These are phyloP conservation scores for Typhlichthys eigenmanni DNA, from an alignment of 2,797 vertebrate genomes.

Conservation along the genomic window DNA sequence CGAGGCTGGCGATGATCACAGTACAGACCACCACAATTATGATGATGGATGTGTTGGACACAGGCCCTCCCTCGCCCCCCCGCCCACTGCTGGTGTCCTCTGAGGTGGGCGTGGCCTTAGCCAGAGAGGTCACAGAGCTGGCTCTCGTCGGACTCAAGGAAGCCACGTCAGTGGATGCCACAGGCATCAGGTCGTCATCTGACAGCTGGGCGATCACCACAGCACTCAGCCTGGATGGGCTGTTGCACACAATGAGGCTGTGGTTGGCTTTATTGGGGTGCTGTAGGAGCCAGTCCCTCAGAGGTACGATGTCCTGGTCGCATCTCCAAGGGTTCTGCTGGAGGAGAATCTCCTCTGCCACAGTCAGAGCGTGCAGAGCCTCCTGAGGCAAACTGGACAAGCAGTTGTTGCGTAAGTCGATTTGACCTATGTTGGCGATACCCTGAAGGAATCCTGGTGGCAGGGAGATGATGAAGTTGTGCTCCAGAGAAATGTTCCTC, in stretches of 20 bases:
- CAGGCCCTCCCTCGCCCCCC: conserved; percentile 1
- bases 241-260: conserved; percentile 74
- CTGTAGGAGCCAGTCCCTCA: conserved; percentile 81
- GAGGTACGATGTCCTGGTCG: conserved; percentile 81
- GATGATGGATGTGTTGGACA: conserved; percentile 49
- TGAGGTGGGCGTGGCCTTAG: conserved; percentile 51
- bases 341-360: conserved; percentile 76
- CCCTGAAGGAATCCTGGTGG: conserved; percentile 77
- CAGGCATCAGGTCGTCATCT: conserved; percentile 42
- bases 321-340: conserved; percentile 92
- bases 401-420: conserved; percentile 88
- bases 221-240: conserved; percentile 67
- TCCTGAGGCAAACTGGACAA: conserved; percentile 78
- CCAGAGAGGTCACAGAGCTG: conserved; percentile 53
- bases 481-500: conserved; percentile 88
- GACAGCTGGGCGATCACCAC: conserved; percentile 64
- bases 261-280: conserved; percentile 76
- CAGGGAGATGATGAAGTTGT: conserved; percentile 81
- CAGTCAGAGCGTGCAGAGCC: conserved; percentile 76
- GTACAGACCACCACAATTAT: conserved; percentile 62
- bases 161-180: conserved; percentile 40
- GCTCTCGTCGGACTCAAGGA: conserved; percentile 45
- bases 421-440: conserved; percentile 63
- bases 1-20: conserved; percentile 58
- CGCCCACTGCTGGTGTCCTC: conserved; percentile 41